Conservation (phyloP, 2,113 vertebrate genomes). For the pig (Sus scrofa) region DNA sequence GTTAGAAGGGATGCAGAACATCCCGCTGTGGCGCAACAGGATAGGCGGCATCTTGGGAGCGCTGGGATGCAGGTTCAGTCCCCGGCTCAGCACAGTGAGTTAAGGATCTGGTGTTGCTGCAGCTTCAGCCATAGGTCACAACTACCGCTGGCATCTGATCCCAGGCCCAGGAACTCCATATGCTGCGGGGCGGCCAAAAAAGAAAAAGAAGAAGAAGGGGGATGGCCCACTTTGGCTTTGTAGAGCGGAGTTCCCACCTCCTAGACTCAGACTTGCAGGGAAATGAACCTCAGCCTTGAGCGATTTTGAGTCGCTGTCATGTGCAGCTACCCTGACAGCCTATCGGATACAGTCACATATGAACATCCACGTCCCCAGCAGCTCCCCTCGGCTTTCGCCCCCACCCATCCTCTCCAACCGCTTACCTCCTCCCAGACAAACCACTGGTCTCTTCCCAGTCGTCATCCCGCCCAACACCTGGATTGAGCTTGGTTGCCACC, state of each 20-base stretch:
- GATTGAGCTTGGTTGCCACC: background rate
- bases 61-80: no score
- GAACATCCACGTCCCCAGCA: background rate
- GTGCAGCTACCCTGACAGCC: background rate
- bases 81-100: no score
- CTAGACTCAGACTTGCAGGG: no score
- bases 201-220: background rate
- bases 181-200: background rate
- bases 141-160: no score
- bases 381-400: background rate
- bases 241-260: background rate
- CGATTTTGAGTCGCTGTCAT: background rate
- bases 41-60: no score
- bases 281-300: background rate
- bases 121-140: no score
- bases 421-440: background rate
- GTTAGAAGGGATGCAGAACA: background rate
- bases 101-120: no score
- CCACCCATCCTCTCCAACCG: background rate
- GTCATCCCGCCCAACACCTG: background rate
- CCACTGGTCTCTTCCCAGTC: background rate
- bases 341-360: no score
- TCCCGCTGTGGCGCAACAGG: no score
- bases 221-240: background rate
- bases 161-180: no score